Percentiles rank a stretch among this genome's conserved stretches.
These are phyloP conservation scores for Drosophila micromelanica DNA, from an alignment of 1,140 invertebrate species.

Conservation along the genomic window DNA sequence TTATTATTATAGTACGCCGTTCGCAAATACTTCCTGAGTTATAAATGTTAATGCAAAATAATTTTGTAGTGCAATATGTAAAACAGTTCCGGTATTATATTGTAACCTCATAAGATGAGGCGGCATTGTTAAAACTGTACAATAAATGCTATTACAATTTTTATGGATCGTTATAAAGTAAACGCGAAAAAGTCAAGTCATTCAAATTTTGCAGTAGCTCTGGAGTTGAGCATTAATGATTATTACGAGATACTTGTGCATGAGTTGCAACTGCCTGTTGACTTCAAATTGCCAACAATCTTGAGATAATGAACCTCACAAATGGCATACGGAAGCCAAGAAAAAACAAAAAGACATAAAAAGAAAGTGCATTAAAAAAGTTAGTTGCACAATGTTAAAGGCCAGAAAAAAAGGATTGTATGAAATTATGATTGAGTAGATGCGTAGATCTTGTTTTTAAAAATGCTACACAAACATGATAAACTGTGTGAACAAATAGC, in stretches of 20 bases:
- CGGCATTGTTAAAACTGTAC: slow-evolving; percentile 4
- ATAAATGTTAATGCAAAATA: background rate
- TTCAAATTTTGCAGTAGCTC: slow-evolving; percentile 1
- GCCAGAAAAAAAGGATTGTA: background rate
- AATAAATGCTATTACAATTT: slow-evolving; percentile 10
- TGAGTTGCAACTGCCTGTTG: slow-evolving; percentile 11
- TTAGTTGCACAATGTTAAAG: slow-evolving; percentile 28
- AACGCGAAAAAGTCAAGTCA: slow-evolving; percentile 17
- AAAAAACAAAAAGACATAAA: slow-evolving; percentile 9
- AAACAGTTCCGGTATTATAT: background rate
- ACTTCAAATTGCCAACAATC: slow-evolving; percentile 16
- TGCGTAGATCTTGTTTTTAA: slow-evolving; percentile 11
- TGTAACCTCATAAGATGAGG: background rate
- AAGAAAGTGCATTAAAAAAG: slow-evolving; percentile 48
- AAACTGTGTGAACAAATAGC: slow-evolving; percentile 63
- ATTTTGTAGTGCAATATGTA: slow-evolving; percentile 1
- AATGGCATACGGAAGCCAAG: slow-evolving; percentile 41
- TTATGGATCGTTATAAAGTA: background rate
- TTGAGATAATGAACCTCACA: slow-evolving; percentile 25
- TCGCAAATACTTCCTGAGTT: too few relatives aligned
- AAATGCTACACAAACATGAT: slow-evolving; percentile 38
- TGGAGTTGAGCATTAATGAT: slow-evolving; percentile 13
- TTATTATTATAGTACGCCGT: too few relatives aligned
- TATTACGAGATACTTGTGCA: slow-evolving; percentile 15
- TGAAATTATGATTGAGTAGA: background rate